These are phyloP conservation scores for Menidia menidia DNA, from an alignment of 2,797 vertebrate species.

Conservation along the genomic window DNA sequence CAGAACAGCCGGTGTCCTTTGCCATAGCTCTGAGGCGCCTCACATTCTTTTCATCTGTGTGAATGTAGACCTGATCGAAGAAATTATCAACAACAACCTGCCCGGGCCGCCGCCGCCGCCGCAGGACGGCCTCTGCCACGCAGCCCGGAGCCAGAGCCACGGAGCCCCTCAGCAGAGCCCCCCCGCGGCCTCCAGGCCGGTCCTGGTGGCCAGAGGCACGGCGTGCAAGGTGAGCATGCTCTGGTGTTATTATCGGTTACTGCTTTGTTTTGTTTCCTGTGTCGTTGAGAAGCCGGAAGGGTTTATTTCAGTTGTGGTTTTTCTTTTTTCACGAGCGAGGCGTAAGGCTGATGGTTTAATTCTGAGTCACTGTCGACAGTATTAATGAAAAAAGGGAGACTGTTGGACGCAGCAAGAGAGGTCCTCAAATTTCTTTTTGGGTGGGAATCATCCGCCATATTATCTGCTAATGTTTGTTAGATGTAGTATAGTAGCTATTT, in stretches of 20 bases:
- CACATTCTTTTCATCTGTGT: not conserved
- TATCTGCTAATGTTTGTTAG: not conserved
- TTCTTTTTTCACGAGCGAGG: no score
- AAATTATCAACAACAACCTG: constrained; percentile 61
- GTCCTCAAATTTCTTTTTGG: no score
- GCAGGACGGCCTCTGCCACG: constrained; percentile 15
- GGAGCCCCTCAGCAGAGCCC: constrained; percentile 20
- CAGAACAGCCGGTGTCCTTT: no score
- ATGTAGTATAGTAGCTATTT: not conserved
- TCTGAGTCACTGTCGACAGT: no score
- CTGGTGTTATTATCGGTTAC: not conserved
- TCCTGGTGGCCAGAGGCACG: constrained; percentile 77
- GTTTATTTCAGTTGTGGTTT: not conserved
- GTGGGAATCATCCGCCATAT: not conserved
- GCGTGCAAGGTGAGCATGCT: constrained; percentile 49
- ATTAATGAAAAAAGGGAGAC: no score
- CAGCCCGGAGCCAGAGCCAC: constrained; percentile 3
- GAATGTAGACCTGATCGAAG: constrained; percentile 75
- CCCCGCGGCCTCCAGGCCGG: constrained; percentile 18
- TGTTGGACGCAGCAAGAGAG: no score
- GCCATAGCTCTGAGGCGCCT: not conserved
- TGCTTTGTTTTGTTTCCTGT: constrained; percentile 17
- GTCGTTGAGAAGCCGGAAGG: not conserved
- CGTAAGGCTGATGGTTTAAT: no score
- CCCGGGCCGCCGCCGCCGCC: constrained; percentile 71